phyloP scores from a whole-genome alignment of 2,888 invertebrate genomes.

The Aromia moschata region DNA sequence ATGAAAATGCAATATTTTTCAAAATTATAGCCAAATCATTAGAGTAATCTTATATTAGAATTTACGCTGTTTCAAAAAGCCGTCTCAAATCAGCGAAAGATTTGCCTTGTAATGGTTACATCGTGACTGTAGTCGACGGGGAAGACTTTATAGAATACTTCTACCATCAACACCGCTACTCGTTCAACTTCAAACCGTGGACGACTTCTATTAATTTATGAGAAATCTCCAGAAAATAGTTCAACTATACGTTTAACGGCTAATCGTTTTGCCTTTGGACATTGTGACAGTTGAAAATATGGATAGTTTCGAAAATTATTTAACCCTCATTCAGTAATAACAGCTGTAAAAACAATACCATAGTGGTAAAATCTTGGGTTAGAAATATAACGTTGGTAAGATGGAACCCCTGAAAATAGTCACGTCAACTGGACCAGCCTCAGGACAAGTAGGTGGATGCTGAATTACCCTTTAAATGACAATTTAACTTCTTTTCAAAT shows the following conservation, averaged over 20 bases:
- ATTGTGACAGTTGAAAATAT: conserved; percentile 14
- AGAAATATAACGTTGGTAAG: neutral
- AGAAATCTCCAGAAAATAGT: neutral
- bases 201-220: conserved; percentile 6
- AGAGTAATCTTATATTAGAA: neutral
- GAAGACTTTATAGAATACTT: neutral
- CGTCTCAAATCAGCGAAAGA: neutral
- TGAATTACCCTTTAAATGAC: too few relatives aligned
- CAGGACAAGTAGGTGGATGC: conserved; percentile 7
- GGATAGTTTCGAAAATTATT: neutral
- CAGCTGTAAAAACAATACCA: neutral
- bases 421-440: conserved; percentile 5
- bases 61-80: neutral
- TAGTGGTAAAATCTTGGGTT: neutral
- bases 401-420: neutral
- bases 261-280: conserved; percentile 5
- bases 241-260: neutral
- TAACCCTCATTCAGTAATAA: neutral
- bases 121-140: neutral
- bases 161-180: neutral
- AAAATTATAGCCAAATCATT: conserved; percentile 2
- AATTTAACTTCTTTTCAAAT: too few relatives aligned
- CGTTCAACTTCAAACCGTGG: conserved; percentile 11
- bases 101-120: conserved; percentile 8
- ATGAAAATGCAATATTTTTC: neutral